Conservation (phyloP, 1,140 invertebrate species). For the Hylaeus volcanicus region DNA sequence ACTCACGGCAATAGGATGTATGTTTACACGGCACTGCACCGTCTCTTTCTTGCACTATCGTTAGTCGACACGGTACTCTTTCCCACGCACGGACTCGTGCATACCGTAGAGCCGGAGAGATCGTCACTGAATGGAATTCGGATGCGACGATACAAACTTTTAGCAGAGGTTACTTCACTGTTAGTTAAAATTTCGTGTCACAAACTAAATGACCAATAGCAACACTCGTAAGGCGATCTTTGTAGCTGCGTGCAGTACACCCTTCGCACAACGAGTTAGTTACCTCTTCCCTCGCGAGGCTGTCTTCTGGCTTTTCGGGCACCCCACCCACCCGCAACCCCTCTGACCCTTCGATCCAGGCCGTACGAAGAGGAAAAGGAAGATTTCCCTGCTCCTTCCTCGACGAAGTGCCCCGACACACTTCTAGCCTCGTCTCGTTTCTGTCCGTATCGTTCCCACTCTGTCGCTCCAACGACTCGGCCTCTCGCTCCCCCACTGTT, state of each 20-base stretch:
- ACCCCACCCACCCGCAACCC: constrained; percentile 24
- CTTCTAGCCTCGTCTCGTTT: constrained; percentile 49
- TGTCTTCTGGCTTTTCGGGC: constrained; percentile 11
- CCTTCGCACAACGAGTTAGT: constrained; percentile 17
- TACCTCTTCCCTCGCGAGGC: constrained; percentile 7
- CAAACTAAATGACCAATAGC: too few relatives aligned
- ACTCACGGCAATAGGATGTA: constrained; percentile 44
- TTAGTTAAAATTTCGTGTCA: too few relatives aligned
- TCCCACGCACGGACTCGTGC: constrained; percentile 1
- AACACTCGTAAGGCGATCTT: too few relatives aligned
- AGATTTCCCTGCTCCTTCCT: constrained; percentile 49
- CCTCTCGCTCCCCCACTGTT: background rate
- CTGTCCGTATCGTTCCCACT: constrained; percentile 4
- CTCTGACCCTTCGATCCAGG: constrained; percentile 40
- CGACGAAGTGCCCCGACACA: constrained; percentile 50
- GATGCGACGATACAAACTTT: too few relatives aligned
- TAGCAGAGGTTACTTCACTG: too few relatives aligned
- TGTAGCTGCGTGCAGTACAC: constrained; percentile 8
- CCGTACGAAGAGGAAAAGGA: constrained; percentile 41
- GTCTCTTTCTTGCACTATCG: constrained; percentile 39
- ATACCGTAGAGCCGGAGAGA: background rate
- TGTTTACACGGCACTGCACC: constrained; percentile 58
- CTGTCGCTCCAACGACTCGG: background rate
- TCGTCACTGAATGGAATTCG: too few relatives aligned
- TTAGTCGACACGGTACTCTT: constrained; percentile 18